A percentile compares a stretch with the other conserved stretches of the same genome.
These are phyloP conservation scores for Rafetus swinhoei DNA, from an alignment of 2,113 vertebrate species.

Conservation along the genomic window DNA sequence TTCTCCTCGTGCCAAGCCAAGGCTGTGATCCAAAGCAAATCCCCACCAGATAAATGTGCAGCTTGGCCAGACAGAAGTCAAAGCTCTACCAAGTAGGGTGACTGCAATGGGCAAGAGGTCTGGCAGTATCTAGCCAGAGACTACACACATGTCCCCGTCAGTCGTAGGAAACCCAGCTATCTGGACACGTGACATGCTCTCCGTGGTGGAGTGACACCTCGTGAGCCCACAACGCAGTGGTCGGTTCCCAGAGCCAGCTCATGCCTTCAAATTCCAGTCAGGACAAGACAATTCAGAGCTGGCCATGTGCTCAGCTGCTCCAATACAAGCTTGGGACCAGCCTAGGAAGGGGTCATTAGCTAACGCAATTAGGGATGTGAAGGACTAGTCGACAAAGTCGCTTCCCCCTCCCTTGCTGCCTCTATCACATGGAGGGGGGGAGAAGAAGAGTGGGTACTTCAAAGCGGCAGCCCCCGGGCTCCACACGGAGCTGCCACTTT, in stretches of 20 bases:
- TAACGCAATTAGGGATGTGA: no score
- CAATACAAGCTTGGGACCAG: not conserved
- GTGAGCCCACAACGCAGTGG: not conserved
- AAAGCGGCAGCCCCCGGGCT: no score
- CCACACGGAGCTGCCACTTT: no score
- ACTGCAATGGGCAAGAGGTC: not conserved
- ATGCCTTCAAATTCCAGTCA: not conserved
- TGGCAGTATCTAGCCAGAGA: not conserved
- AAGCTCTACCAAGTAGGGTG: not conserved
- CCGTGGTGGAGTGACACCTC: not conserved
- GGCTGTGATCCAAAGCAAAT: not conserved
- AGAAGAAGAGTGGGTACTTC: no score
- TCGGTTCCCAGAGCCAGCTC: not conserved
- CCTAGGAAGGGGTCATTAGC: not conserved
- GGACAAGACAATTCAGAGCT: not conserved
- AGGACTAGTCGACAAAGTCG: no score
- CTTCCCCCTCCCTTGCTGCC: no score
- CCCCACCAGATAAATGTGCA: not conserved
- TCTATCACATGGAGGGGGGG: no score
- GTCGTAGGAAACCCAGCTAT: not conserved
- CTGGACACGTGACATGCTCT: not conserved
- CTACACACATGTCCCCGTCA: not conserved
- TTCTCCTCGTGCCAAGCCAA: not conserved
- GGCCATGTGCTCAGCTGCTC: not conserved
- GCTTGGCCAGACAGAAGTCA: not conserved